These are phyloP conservation scores for Nesoenas mayeri DNA, from an alignment of 2,113 vertebrate genomes.

Conservation along the genomic window DNA sequence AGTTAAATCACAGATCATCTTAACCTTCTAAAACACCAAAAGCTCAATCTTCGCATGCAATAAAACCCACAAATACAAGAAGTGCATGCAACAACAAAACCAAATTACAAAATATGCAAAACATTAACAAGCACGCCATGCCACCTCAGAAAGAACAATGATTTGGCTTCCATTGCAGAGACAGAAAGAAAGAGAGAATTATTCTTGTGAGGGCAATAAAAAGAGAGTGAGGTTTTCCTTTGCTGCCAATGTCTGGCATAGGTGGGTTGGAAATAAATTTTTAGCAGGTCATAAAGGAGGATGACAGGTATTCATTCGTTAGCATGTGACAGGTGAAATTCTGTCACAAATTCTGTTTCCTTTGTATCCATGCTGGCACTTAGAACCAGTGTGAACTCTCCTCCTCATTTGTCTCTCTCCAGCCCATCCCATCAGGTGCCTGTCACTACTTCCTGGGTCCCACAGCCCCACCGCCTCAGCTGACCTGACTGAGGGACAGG, in stretches of 20 bases:
- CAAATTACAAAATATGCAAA: neutral
- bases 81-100: neutral
- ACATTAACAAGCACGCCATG: neutral
- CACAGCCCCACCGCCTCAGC: neutral
- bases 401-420: accelerated
- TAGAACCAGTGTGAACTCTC: neutral
- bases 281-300: neutral
- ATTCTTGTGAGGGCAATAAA: neutral
- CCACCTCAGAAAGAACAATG: neutral
- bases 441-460: neutral
- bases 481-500: neutral
- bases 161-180: neutral
- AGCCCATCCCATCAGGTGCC: accelerated
- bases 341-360: neutral
- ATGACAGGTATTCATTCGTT: neutral
- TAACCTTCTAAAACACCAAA: neutral
- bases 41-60: neutral
- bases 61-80: neutral
- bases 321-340: neutral
- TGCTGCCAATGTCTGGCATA: neutral
- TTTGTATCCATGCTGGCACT: accelerated
- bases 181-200: neutral
- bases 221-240: neutral
- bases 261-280: neutral
- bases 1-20: neutral